Base-by-base conservation (phyloP, 2,113 vertebrate species). In the Pachyramphus minor region DNA sequence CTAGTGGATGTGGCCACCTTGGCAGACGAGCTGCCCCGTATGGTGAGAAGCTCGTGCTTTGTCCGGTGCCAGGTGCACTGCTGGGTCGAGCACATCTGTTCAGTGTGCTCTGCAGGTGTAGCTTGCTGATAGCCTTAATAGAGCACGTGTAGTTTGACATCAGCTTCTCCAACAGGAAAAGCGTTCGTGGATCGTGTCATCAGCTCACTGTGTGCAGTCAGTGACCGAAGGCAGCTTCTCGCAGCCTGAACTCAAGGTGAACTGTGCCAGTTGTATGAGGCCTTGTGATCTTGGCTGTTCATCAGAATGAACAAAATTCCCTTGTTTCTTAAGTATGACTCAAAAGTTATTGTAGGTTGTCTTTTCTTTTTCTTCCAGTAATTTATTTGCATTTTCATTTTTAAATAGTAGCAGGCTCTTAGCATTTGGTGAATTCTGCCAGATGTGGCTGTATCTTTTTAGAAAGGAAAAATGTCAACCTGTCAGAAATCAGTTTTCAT, bases 11-110 rank as follows among this genome's bases (percentile, higher is more conserved):
- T n/a, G 44, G 53, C 66, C 20, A 0, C 31, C 35, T 39, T 49
- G 58, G 41, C 53, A 22, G 2, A 16, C 0, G 6, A 77, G 31
- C 9, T 3, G 81, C 18, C 31, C 42, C 0, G 0, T 23, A 5
- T 0, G 5, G 17, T 37, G 53, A 74, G 19, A 35, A 5, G 11
- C 2, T 8, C 3, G 2, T 12, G 63, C n/a, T 55, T 11, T 58
- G 71, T 64, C 28, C 33, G 1, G 50, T 67, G 45, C 83, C 82
- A 58, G 28, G 28, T 66, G n/a, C 2, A 4, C 74, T 64, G 88
- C 85, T 90, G 88, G 31, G 31, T 74, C 0, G 1, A 22, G 72
- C 63, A 20, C 33, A 55, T 78, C 88, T 85, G 81, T 24, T 90
- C 44, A 0, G 3, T 39, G 60, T 49, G 78, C 5, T 3, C 18